Conservation (phyloP, 1,140 invertebrate genomes). For the Subanguina moxae region DNA sequence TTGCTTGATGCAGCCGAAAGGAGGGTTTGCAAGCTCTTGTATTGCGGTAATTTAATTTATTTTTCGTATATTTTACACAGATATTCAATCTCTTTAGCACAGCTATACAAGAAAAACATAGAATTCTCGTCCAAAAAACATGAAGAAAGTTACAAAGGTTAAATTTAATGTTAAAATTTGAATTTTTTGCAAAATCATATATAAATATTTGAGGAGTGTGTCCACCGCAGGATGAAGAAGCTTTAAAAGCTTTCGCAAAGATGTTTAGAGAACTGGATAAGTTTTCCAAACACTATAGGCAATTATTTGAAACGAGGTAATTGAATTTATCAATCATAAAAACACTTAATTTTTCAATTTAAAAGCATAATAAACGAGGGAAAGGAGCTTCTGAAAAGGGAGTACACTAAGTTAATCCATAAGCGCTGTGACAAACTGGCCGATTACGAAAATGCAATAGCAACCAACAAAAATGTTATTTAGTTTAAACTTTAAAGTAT, state of each 20-base stretch:
- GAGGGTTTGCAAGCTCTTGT: conserved; percentile 45
- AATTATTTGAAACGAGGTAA: conserved; percentile 1
- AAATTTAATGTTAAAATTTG: background rate
- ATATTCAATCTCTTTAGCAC: conserved; percentile 5
- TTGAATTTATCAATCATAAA: no score
- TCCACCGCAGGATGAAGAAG: conserved; percentile 19
- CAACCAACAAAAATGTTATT: conserved; percentile 29
- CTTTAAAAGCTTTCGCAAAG: conserved; percentile 16
- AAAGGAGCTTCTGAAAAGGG: conserved; percentile 19
- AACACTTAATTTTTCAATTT: no score
- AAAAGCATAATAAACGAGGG: conserved; percentile 29
- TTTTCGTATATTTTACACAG: background rate
- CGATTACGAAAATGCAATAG: conserved; percentile 41
- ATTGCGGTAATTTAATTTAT: conserved; percentile 14
- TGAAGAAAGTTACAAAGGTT: conserved; percentile 29
- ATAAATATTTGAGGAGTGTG: conserved; percentile 11
- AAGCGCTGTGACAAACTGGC: conserved; percentile 50
- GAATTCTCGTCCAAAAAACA: conserved; percentile 32
- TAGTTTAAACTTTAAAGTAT: background rate
- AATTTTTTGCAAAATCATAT: background rate
- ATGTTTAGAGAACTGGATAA: conserved; percentile 21
- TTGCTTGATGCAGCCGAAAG: conserved; percentile 42
- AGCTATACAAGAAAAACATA: conserved; percentile 40
- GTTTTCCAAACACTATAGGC: conserved; percentile 13
- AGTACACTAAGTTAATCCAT: conserved; percentile 48